Base-by-base conservation (phyloP, 2,797 vertebrate species). In the Typhlichthys eigenmanni region DNA sequence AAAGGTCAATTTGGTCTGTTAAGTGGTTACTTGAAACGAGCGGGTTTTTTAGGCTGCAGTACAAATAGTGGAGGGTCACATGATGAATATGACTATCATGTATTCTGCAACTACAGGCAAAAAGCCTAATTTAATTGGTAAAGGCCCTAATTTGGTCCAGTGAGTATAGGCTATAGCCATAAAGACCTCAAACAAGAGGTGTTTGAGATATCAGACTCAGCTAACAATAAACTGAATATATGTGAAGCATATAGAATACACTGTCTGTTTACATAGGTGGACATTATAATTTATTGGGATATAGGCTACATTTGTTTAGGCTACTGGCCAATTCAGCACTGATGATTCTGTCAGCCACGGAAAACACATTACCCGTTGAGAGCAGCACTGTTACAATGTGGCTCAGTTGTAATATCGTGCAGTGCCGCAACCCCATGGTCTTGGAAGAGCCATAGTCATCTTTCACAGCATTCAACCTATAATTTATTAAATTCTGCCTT, bases 21-120 rank as follows among this genome's bases (percentile, higher is more conserved):
- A 78, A 81, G 55, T 76, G 78, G 60, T 56, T 46, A 57, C 63
- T 77, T 78, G 55, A 56, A 81, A 74, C 69, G 24, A 76, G 64
- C 73, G 60, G 65, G 67, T 47, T 71, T 71, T 62, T 69, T 34
- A 60, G 50, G 58, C 34, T 38, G 8, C 6, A 38, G 34, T 8
- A 38, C 34, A 49, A 64, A 64, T 3, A 19, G 38, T 62, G 53
- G 3, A 47, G 56, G 62, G 24, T 24, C 24, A 24, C 24, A 24
- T 24, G 24, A 24, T 24, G 3, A 24, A 24, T 24, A 24, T 3
- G 24, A 24, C 24, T 24, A 24, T 24, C 24, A 24, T 24, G 24
- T 24, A 24, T 24, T 24, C 24, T 24, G 34, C 34, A 38, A 38
- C 34, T 38, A 9, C 7, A 38, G 34, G 7, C 34, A 38, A 38